Percentiles rank a stretch among this genome's conserved stretches.
These are phyloP conservation scores for Archips crataeganus DNA, from an alignment of 2,888 invertebrate species.

Conservation along the genomic window DNA sequence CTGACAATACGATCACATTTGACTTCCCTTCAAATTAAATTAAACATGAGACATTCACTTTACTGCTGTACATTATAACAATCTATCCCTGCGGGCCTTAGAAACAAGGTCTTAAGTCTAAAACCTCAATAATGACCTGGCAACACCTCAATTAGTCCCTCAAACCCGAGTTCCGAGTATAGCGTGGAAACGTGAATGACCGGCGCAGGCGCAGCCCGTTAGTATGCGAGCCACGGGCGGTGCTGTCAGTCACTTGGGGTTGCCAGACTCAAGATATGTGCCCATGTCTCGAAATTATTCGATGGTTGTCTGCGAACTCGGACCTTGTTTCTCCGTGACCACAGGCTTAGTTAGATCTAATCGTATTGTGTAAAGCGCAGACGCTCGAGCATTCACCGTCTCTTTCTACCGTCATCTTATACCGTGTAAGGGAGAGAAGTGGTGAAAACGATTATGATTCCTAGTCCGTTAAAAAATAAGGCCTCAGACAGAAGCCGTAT, in stretches of 20 bases:
- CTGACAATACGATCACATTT: background rate
- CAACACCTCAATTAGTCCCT: constrained; percentile 18
- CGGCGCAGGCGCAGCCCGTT: background rate
- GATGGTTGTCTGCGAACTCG: background rate
- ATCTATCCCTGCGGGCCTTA: background rate
- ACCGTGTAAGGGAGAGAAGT: too few species aligned
- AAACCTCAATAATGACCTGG: constrained; percentile 9
- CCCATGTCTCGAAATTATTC: background rate
- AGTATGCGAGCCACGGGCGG: constrained; percentile 17
- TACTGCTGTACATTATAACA: background rate
- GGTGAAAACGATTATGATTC: too few species aligned
- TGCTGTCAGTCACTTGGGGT: constrained; percentile 4
- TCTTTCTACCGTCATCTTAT: too few species aligned
- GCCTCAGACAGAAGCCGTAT: too few species aligned
- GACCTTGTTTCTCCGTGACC: too few species aligned
- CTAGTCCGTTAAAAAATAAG: too few species aligned
- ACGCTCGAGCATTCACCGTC: too few species aligned
- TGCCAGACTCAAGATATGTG: background rate
- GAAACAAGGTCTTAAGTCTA: background rate
- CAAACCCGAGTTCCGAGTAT: constrained; percentile 15
- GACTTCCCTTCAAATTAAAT: background rate
- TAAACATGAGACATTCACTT: background rate
- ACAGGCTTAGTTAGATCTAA: too few species aligned
- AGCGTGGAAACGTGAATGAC: constrained; percentile 19
- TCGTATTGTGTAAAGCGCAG: too few species aligned